Percentiles rank a stretch among this genome's conserved stretches.
phyloP scores from a whole-genome alignment of 2,797 vertebrate genomes.

The Anableps anableps region DNA sequence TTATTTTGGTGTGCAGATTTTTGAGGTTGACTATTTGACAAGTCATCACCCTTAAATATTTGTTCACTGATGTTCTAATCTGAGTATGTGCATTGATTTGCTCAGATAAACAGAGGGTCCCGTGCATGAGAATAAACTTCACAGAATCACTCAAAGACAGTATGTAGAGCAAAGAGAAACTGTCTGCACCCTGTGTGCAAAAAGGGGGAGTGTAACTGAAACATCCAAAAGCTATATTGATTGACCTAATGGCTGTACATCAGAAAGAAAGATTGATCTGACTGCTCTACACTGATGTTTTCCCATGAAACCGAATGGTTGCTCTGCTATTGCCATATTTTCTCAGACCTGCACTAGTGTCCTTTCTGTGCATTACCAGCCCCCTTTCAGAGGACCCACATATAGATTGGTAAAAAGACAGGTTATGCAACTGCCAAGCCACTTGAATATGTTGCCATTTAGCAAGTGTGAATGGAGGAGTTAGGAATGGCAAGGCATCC shows the following conservation, averaged over 20 bases:
- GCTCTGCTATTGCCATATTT: conserved; percentile 30
- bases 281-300: conserved; percentile 14
- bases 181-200: background rate
- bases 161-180: conserved; percentile 7
- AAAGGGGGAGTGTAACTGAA: conserved; percentile 9
- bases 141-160: conserved; percentile 45
- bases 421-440: conserved; percentile 73
- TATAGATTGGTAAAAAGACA: conserved; percentile 62
- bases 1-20: conserved; percentile 27
- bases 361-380: conserved; percentile 16
- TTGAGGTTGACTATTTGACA: conserved; percentile 30
- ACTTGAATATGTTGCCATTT: conserved; percentile 68
- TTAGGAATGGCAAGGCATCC: conserved; percentile 48
- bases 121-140: conserved; percentile 30
- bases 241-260: conserved; percentile 30
- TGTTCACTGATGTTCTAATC: conserved; percentile 56
- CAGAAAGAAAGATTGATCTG: conserved; percentile 44
- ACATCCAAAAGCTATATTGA: conserved; percentile 29
- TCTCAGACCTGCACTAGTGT: conserved; percentile 22
- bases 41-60: conserved; percentile 32
- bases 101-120: conserved; percentile 34
- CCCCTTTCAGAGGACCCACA: conserved; percentile 49
- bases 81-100: conserved; percentile 52
- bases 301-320: conserved; percentile 15
- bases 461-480: conserved; percentile 59